Evolutionary conservation across 1,140 invertebrate genomes (phyloP).

Genomic region (Penaeus indicus): DNA sequence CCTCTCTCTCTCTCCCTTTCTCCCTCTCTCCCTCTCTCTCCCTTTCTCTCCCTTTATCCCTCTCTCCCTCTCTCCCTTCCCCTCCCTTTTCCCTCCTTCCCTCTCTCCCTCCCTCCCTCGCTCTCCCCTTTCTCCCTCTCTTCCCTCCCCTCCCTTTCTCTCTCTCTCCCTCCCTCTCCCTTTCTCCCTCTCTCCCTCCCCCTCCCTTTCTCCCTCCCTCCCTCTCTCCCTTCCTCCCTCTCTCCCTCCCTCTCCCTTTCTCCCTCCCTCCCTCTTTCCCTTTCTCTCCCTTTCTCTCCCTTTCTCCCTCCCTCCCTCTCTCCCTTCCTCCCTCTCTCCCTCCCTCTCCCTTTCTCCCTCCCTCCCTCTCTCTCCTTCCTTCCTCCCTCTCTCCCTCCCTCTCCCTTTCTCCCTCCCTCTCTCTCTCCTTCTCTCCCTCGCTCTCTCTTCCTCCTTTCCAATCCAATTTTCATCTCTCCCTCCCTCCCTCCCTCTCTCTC

Average conservation of each 20-base stretch:
- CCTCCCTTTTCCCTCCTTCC: no score
- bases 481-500: neutral
- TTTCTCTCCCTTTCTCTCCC: neutral
- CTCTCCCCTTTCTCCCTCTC: neutral
- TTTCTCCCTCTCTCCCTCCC: neutral
- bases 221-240: neutral
- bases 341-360: neutral
- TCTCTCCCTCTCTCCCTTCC: no score
- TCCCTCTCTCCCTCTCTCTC: no score
- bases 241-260: neutral
- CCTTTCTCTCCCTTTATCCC: no score
- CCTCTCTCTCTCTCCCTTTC: neutral
- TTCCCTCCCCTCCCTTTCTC: constrained; percentile 9
- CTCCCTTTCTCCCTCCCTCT: neutral
- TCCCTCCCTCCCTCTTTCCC: constrained; percentile 1
- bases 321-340: constrained; percentile 1
- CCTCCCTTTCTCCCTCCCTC: constrained; percentile 1
- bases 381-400: neutral
- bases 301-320: constrained; percentile 1
- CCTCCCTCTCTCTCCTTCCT: no score
- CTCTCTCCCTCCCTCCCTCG: neutral
- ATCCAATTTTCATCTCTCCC: neutral
- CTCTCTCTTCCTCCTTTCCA: no score
- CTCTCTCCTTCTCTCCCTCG: no score
- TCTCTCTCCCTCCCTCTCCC: neutral